phyloP scores from a whole-genome alignment of 1,140 invertebrate genomes.

The Ylistrum balloti region DNA sequence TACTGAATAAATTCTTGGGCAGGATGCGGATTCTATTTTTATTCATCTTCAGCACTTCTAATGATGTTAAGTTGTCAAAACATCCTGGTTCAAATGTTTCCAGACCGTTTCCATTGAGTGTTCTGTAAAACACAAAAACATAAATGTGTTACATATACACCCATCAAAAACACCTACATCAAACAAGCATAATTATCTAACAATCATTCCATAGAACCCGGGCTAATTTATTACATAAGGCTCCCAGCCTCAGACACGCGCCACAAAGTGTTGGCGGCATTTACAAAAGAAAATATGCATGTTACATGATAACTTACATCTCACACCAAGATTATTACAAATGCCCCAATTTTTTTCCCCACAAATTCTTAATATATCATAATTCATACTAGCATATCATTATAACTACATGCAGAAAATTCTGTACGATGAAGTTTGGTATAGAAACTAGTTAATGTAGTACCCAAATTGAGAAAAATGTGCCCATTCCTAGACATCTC shows the following conservation, averaged over 20 bases:
- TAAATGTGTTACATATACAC: background rate
- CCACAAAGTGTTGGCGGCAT: too few species aligned
- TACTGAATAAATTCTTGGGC: conserved; percentile 88
- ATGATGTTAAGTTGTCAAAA: conserved; percentile 88
- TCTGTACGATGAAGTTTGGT: too few species aligned
- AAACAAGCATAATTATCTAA: conserved; percentile 36
- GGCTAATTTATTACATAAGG: background rate
- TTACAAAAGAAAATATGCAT: background rate
- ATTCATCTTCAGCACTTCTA: conserved; percentile 90
- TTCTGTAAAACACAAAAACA: conserved; percentile 82
- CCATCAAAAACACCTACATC: background rate
- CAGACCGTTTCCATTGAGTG: conserved; percentile 90
- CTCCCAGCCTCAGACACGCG: background rate
- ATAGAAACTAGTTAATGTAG: too few species aligned
- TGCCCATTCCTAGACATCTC: background rate
- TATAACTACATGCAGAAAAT: too few species aligned
- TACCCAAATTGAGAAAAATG: too few species aligned
- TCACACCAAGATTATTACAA: background rate
- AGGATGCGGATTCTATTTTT: conserved; percentile 90
- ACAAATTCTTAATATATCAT: too few species aligned
- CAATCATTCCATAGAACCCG: background rate
- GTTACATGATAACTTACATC: too few species aligned
- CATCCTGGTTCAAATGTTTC: conserved; percentile 86
- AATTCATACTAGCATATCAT: too few species aligned
- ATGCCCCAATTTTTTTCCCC: too few species aligned